phyloP scores from a whole-genome alignment of 2,888 invertebrate species.

The Hydriomena furcata region DNA sequence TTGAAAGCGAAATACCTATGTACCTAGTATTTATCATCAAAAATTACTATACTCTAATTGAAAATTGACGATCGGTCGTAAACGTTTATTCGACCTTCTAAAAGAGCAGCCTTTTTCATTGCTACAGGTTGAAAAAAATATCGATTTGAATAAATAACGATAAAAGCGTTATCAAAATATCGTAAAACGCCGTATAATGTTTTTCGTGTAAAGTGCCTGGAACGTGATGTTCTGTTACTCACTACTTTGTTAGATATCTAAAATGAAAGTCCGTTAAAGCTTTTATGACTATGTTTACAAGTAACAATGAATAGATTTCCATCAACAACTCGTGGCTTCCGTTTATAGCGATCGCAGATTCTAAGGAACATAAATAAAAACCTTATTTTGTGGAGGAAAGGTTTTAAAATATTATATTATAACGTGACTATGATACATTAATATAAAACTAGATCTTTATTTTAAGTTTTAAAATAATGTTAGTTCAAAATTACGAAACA shows the following conservation, averaged over 20 bases:
- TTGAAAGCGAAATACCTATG: too few species aligned
- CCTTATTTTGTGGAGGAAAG: not conserved
- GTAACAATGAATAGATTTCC: slow-evolving; percentile 24
- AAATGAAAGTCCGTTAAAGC: slow-evolving; percentile 18
- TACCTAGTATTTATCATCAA: too few species aligned
- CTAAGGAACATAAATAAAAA: not conserved
- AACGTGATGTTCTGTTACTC: not conserved
- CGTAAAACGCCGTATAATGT: slow-evolving; percentile 9
- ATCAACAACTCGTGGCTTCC: slow-evolving; percentile 7
- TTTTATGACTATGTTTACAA: slow-evolving; percentile 32
- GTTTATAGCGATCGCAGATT: slow-evolving; percentile 5
- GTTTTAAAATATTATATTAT: not conserved
- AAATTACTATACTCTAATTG: slow-evolving; percentile 29
- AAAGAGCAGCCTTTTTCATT: not conserved
- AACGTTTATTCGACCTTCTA: slow-evolving; percentile 14
- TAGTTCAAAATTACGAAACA: too few species aligned
- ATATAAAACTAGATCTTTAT: too few species aligned
- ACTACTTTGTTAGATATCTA: slow-evolving; percentile 14
- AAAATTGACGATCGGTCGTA: slow-evolving; percentile 34
- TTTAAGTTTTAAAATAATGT: too few species aligned
- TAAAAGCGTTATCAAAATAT: slow-evolving; percentile 20
- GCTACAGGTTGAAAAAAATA: slow-evolving; percentile 9
- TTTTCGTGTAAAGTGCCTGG: slow-evolving; percentile 7
- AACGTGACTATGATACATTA: too few species aligned
- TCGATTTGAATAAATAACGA: slow-evolving; percentile 21